Evolutionary conservation across 2,113 vertebrate species (phyloP), one percentile per base, ranked within the genome.

Genomic region (Hippopotamus amphibius): DNA sequence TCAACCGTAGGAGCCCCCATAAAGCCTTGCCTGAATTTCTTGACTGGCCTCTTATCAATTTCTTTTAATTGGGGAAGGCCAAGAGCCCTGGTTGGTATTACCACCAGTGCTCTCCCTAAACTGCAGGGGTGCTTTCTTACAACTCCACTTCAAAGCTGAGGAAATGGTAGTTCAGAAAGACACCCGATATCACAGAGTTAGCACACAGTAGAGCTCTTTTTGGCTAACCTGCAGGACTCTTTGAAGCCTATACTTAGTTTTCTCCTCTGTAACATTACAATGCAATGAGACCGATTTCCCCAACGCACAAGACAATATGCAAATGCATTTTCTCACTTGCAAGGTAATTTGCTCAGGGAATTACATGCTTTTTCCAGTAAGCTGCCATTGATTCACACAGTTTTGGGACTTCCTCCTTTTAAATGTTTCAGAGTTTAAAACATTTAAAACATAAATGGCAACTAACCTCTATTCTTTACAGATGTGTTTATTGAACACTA

Each of bases 311-410:
- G 61, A 86, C 80, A 79, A 59, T 19, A 50, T 28, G 37, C 79
- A 95, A 95, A 92, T 5, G 15, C 43, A 76, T 83, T 55, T 90
- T 96, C 90, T 92, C 69, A 79, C 68, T 92, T 53, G 87, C 74
- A 93, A 80, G 72, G 86, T 48, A 74, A 87, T 69, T 61, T 83
- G 57, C 43, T 96, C 12, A 30, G 79, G 72, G 83, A 93, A 92
- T 87, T 61, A 26, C 63, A 72, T 55, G 46, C 17, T 68, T 72
- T 93, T 74, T 87, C 92, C 59, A 89, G 68, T 53, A 19, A 9
- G 74, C 80, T 87, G 68, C 30, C 30, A 88, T 26, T 59, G 17
- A 66, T n/a, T 77, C 66, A 82, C 11, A 7, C 59, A 46, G 4
- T 26, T 86, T 79, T 83, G 71, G 50, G 37, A 71, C 48, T 55